These are phyloP conservation scores for Botia almorhae DNA, from an alignment of 2,797 vertebrate genomes.

Conservation along the genomic window DNA sequence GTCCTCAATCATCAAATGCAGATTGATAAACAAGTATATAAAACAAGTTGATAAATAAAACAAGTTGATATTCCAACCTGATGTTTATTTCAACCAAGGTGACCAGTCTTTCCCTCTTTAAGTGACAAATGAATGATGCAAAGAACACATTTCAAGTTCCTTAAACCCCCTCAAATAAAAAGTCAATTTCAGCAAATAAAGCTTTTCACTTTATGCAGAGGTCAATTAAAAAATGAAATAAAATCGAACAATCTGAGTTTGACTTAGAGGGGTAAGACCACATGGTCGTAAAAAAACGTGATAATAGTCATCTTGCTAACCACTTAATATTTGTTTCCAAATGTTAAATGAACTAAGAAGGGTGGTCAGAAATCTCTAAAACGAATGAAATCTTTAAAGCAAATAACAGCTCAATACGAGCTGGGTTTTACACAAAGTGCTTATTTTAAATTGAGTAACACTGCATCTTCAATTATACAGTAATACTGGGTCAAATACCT, in stretches of 20 bases:
- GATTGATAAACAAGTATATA: too few relatives aligned
- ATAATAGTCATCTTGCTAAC: slow-evolving; percentile 28
- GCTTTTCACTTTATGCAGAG: slow-evolving; percentile 78
- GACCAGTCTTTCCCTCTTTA: slow-evolving; percentile 55
- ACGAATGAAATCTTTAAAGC: slow-evolving; percentile 80
- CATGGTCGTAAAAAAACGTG: slow-evolving; percentile 68
- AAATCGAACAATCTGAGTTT: slow-evolving; percentile 82
- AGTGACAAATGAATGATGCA: slow-evolving; percentile 72
- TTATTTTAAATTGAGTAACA: slow-evolving; percentile 78
- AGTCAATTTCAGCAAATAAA: slow-evolving; percentile 65
- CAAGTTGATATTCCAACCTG: slow-evolving; percentile 58
- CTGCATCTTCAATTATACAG: slow-evolving; percentile 69
- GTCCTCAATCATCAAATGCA: not conserved
- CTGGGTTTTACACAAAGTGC: slow-evolving; percentile 82
- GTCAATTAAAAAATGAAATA: slow-evolving; percentile 71
- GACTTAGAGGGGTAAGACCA: slow-evolving; percentile 73
- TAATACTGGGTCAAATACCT: slow-evolving; percentile 74
- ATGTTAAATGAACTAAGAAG: slow-evolving; percentile 42
- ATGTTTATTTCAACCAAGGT: slow-evolving; percentile 75
- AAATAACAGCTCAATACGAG: slow-evolving; percentile 74
- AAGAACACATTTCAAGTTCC: slow-evolving; percentile 66
- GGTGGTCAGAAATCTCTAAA: slow-evolving; percentile 64
- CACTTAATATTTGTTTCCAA: slow-evolving; percentile 6
- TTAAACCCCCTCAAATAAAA: slow-evolving; percentile 60
- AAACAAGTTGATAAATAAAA: slow-evolving; percentile 43